A percentile compares a stretch with the other conserved stretches of the same genome.
phyloP scores from a whole-genome alignment of 2,888 invertebrate genomes.

The Troides helena region DNA sequence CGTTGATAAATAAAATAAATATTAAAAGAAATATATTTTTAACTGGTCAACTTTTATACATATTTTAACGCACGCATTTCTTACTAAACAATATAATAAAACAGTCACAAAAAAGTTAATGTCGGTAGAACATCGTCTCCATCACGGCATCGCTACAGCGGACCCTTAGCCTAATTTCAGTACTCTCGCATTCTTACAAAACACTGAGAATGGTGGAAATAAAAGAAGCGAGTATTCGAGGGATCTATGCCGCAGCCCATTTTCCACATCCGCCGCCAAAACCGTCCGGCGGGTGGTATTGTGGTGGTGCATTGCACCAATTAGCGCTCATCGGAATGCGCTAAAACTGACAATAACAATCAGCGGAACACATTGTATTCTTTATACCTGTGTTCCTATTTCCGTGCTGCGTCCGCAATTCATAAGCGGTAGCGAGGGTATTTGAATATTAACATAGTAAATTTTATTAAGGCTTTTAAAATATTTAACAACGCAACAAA shows the following conservation, averaged over 20 bases:
- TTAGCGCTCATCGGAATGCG: conserved; percentile 16
- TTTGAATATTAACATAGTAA: too few species aligned
- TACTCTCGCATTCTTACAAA: conserved; percentile 2
- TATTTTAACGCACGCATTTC: too few species aligned
- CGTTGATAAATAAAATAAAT: too few species aligned
- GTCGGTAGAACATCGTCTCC: too few species aligned
- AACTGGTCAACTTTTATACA: too few species aligned
- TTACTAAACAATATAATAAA: too few species aligned
- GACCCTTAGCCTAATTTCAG: conserved; percentile 20
- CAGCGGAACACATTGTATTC: conserved; percentile 29
- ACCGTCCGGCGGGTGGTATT: conserved; percentile 1
- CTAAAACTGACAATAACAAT: conserved; percentile 16
- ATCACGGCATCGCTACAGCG: too few species aligned
- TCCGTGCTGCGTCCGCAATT: not conserved
- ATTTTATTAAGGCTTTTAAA: too few species aligned
- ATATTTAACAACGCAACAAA: too few species aligned
- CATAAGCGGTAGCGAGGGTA: conserved; percentile 15
- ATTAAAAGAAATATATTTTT: too few species aligned
- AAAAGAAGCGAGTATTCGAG: conserved; percentile 5
- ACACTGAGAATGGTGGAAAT: conserved; percentile 1
- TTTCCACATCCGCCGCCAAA: conserved; percentile 13
- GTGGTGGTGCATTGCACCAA: conserved; percentile 8
- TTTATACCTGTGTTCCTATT: conserved; percentile 18
- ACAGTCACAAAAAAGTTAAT: too few species aligned
- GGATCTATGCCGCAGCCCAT: conserved; percentile 14